Conservation (phyloP, 2,888 invertebrate genomes). For the Patella caerulea region DNA sequence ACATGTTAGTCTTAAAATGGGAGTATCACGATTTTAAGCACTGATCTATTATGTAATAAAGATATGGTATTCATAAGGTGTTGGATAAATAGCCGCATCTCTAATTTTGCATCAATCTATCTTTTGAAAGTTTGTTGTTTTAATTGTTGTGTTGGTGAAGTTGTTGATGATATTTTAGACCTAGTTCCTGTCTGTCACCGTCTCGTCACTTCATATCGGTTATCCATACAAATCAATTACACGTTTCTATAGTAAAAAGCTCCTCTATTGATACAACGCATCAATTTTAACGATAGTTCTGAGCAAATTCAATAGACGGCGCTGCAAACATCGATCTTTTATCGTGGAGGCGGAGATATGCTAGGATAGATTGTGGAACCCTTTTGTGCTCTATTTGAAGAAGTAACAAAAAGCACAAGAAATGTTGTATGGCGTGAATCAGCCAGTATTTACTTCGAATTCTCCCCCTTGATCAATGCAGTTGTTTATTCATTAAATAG, state of each 20-base stretch:
- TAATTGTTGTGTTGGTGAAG: too few species aligned
- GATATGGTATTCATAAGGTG: too few species aligned
- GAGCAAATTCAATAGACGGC: not conserved
- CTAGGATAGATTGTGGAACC: not conserved
- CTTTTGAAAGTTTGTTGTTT: too few species aligned
- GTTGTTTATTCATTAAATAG: constrained; percentile 11
- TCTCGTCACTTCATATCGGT: not conserved
- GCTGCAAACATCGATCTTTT: constrained; percentile 10
- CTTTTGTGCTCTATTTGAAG: constrained; percentile 2
- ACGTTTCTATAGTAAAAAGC: not conserved
- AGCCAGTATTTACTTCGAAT: not conserved
- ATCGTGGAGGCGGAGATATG: constrained; percentile 13
- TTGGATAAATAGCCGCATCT: too few species aligned
- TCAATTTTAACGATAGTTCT: not conserved
- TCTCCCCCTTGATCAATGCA: not conserved
- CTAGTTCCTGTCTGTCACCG: too few species aligned
- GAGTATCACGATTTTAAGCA: too few species aligned
- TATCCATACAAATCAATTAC: not conserved
- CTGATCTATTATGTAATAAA: too few species aligned
- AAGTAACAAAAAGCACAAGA: constrained; percentile 11
- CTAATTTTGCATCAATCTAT: too few species aligned
- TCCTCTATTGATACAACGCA: not conserved
- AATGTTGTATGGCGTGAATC: not conserved
- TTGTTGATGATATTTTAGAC: too few species aligned
- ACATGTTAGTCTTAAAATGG: too few species aligned